Percentiles rank a stretch among this genome's conserved stretches.
Conservation (phyloP, 2,797 vertebrate species). For the Simalia tracyae region DNA sequence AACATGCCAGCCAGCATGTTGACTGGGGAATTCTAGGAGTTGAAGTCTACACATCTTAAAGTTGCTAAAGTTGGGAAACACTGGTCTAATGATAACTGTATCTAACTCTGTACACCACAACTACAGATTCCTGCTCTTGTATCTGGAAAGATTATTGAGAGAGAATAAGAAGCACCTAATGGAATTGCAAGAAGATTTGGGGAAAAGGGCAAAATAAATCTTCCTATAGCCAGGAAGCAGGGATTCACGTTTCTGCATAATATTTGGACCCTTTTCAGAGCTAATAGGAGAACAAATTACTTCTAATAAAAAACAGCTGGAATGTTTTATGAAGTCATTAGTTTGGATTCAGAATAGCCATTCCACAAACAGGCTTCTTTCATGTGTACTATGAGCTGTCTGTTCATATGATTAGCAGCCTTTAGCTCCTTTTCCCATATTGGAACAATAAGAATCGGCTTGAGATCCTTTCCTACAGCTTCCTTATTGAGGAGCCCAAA, state of each 20-base stretch:
- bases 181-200: background rate
- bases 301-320: background rate
- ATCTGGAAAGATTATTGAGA: background rate
- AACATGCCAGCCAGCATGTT: background rate
- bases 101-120: background rate
- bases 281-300: background rate
- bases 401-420: background rate
- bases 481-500: background rate
- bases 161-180: background rate
- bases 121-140: background rate
- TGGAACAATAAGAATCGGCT: background rate
- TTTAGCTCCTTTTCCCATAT: background rate
- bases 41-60: background rate
- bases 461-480: background rate
- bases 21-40: background rate
- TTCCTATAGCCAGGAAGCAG: background rate
- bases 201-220: background rate
- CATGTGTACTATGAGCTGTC: background rate
- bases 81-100: background rate
- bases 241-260: background rate
- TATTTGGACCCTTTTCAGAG: background rate
- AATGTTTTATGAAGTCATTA: background rate
- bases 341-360: background rate
- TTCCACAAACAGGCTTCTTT: background rate
- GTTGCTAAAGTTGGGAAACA: background rate